These are phyloP conservation scores for Eretmochelys imbricata DNA, from an alignment of 2,113 vertebrate genomes.

Conservation along the genomic window DNA sequence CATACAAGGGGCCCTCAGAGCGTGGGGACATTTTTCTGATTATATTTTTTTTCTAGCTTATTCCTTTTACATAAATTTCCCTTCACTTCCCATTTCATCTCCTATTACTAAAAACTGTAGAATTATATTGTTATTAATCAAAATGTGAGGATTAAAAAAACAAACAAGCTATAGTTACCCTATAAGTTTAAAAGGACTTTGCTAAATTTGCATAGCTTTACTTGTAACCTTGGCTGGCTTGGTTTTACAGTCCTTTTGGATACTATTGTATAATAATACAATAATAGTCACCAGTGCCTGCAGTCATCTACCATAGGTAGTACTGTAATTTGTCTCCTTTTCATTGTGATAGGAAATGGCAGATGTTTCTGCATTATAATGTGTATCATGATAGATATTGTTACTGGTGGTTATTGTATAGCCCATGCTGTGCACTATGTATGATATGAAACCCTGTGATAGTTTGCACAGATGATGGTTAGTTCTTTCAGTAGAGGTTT, in stretches of 20 bases:
- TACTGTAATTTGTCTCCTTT: slow-evolving; percentile 24
- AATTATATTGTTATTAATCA: slow-evolving; percentile 27
- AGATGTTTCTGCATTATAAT: slow-evolving; percentile 6
- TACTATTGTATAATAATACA: slow-evolving; percentile 50
- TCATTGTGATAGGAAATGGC: slow-evolving; percentile 12
- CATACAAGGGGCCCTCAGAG: accelerated
- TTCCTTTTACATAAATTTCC: background rate
- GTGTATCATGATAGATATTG: background rate
- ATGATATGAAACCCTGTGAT: background rate
- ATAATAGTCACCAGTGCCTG: slow-evolving; percentile 54
- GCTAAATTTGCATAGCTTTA: slow-evolving; percentile 29
- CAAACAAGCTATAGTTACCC: background rate
- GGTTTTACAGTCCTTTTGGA: slow-evolving; percentile 50
- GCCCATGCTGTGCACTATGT: background rate
- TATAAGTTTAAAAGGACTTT: background rate
- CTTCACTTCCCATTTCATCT: background rate
- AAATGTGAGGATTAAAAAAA: slow-evolving; percentile 21
- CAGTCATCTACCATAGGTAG: slow-evolving; percentile 34
- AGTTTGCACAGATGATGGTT: background rate
- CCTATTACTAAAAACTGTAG: background rate
- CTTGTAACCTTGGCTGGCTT: slow-evolving; percentile 31
- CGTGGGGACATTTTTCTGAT: background rate
- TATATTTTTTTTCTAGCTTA: background rate
- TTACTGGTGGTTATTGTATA: slow-evolving; percentile 9
- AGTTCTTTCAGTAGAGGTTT: background rate